phyloP scores from a whole-genome alignment of 1,140 invertebrate genomes.

The Lordiphosa collinella region DNA sequence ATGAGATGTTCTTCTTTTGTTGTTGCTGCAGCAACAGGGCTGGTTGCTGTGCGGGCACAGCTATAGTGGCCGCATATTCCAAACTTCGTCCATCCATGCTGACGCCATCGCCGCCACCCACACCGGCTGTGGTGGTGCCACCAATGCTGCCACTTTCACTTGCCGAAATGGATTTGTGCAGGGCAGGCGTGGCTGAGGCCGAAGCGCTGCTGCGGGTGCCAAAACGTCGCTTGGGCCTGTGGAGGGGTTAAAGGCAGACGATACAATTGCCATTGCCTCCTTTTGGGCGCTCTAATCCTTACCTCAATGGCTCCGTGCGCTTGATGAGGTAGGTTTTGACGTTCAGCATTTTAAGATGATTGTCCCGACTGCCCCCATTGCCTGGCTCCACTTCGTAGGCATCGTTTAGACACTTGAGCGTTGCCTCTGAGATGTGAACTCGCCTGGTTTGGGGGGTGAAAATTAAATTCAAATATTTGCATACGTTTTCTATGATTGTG shows the following conservation, averaged over 20 bases:
- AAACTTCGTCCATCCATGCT: constrained; percentile 60
- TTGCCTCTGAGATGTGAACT: constrained; percentile 94
- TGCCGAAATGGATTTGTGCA: constrained; percentile 68
- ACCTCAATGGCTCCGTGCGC: constrained; percentile 86
- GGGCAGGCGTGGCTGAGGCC: constrained; percentile 19
- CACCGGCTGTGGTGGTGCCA: constrained; percentile 20
- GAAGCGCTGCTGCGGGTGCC: constrained; percentile 68
- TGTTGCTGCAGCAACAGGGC: constrained; percentile 63
- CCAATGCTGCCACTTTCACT: constrained; percentile 55
- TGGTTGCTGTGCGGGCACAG: constrained; percentile 48
- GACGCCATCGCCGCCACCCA: constrained; percentile 25
- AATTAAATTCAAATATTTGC: constrained; percentile 78
- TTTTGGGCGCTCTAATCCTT: constrained; percentile 40
- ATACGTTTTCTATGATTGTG: constrained; percentile 60
- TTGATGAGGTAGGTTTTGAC: constrained; percentile 97
- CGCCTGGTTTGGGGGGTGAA: constrained; percentile 82
- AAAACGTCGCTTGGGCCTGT: constrained; percentile 70
- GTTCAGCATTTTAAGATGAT: constrained; percentile 91
- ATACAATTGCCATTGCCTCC: constrained; percentile 61
- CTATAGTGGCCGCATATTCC: constrained; percentile 45
- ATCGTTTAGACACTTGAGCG: constrained; percentile 90
- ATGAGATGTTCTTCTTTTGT: constrained; percentile 72
- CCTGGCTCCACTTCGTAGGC: constrained; percentile 96
- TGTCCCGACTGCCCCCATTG: constrained; percentile 90
- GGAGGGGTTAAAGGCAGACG: neutral